Base-by-base conservation (phyloP, 2,797 vertebrate genomes). In the Apodemus agrarius region DNA sequence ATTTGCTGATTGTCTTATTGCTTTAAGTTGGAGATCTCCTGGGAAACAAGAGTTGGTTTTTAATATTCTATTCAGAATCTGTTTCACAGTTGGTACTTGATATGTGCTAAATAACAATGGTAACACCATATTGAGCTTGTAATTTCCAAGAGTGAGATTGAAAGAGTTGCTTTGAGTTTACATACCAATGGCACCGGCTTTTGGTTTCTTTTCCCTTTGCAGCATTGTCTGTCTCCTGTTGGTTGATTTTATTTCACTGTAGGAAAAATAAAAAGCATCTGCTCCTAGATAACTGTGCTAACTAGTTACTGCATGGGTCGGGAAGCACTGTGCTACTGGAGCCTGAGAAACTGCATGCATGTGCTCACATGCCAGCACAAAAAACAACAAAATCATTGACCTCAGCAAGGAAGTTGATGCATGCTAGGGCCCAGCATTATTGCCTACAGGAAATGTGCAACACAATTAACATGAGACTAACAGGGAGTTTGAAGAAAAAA, bases 71-170 rank as follows among this genome's bases (percentile, higher is more conserved):
- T 89, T 91, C 92, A 83, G 82, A 59, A 57, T 10, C 29, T 76
- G 13, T 67, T 93, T 92, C 89, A 80, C 61, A 95, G 93, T n/a
- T 90, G 90, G 89, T 76, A 94, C 90, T 93, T 17, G n/a, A 88
- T 96, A 94, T 85, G 92, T 82, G 74, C 92, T 97, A 96, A 90
- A 57, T 91, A 94, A 94, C 78, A 93, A 95, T 83, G 95, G 93
- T 46, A 93, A 88, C 76, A 93, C 34, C 8, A 63, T 34, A 54
- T 34, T 93, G 65, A 88, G 76, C 76, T 37, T 83, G 72, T 92
- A 49, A 79, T 97, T 97, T 93, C 67, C 95, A 92, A 94, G 78
- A 81, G 1, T n/a, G n/a, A 96, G 80, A 85, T 80, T 69, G 81
- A 91, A 94, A 91, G 96, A 79, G 40, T 22, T 85, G 65, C 93